A percentile compares a stretch with the other conserved stretches of the same genome.
These are phyloP conservation scores for Drosophila carrolli DNA, from an alignment of 1,140 invertebrate genomes.

Conservation along the genomic window DNA sequence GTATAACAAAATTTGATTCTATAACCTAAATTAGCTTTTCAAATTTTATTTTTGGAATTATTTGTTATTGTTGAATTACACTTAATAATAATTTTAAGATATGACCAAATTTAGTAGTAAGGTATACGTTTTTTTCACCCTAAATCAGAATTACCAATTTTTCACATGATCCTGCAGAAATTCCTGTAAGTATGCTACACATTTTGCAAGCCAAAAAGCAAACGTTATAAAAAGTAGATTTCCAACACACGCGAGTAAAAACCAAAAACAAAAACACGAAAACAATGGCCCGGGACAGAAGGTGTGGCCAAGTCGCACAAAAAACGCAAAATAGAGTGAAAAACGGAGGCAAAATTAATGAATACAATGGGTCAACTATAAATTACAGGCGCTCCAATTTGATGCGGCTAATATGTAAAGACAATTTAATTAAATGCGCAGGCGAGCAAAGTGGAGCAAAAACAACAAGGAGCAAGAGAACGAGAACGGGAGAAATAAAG, in stretches of 20 bases:
- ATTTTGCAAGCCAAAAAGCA: neutral
- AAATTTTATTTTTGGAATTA: too few relatives aligned
- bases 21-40: too few relatives aligned
- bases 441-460: conserved; percentile 42
- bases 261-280: neutral
- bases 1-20: too few relatives aligned
- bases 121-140: too few relatives aligned
- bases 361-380: conserved; percentile 75
- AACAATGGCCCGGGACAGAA: conserved; percentile 12
- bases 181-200: conserved; percentile 36
- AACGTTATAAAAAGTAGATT: neutral
- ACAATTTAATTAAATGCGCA: conserved; percentile 82
- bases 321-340: conserved; percentile 17
- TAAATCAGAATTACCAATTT: too few relatives aligned
- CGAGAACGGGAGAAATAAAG: neutral
- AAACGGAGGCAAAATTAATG: conserved; percentile 55
- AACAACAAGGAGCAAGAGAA: conserved; percentile 6
- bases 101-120: too few relatives aligned
- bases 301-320: conserved; percentile 36
- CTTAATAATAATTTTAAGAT: too few relatives aligned
- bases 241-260: conserved; percentile 1
- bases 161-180: neutral
- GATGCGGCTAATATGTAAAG: conserved; percentile 67
- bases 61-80: too few relatives aligned
- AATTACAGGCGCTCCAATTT: conserved; percentile 74